phyloP scores from a whole-genome alignment of 2,888 invertebrate genomes.

The Folsomia manolachei region DNA sequence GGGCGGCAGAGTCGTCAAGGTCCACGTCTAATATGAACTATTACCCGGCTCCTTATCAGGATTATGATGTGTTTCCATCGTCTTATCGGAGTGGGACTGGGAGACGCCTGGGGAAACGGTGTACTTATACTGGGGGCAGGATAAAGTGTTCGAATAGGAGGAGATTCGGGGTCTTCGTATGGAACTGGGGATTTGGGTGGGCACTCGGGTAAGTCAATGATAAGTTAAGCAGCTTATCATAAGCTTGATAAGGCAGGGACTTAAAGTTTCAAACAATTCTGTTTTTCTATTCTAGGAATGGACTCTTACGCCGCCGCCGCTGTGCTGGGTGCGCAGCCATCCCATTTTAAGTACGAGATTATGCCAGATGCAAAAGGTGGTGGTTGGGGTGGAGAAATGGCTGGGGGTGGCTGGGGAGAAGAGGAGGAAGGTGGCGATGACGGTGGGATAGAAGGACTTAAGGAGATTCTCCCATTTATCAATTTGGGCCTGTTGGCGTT shows the following conservation, averaged over 20 bases:
- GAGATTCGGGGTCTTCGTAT: slow-evolving; percentile 1
- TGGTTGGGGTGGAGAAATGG: not conserved
- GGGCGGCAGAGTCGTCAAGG: not conserved
- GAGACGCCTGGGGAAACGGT: not conserved
- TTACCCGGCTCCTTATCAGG: too few species aligned
- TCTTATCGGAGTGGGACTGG: not conserved
- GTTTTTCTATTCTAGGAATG: not conserved
- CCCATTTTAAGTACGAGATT: too few species aligned
- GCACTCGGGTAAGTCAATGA: too few species aligned
- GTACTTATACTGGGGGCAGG: slow-evolving; percentile 9
- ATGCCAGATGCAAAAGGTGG: not conserved
- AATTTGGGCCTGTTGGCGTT: slow-evolving; percentile 28
- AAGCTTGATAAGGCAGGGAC: too few species aligned
- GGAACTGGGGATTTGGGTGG: not conserved
- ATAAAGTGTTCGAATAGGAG: slow-evolving; percentile 18
- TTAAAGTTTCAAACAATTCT: too few species aligned
- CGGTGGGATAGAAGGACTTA: slow-evolving; percentile 10
- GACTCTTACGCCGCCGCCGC: slow-evolving; percentile 8
- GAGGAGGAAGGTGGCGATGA: slow-evolving; percentile 13
- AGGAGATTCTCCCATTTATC: not conserved
- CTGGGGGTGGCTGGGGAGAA: not conserved
- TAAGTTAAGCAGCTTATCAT: too few species aligned
- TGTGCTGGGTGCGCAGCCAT: not conserved
- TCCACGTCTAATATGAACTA: too few species aligned
- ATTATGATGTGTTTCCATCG: slow-evolving; percentile 10